These are phyloP conservation scores for Diprion similis DNA, from an alignment of 1,140 invertebrate genomes.

Conservation along the genomic window DNA sequence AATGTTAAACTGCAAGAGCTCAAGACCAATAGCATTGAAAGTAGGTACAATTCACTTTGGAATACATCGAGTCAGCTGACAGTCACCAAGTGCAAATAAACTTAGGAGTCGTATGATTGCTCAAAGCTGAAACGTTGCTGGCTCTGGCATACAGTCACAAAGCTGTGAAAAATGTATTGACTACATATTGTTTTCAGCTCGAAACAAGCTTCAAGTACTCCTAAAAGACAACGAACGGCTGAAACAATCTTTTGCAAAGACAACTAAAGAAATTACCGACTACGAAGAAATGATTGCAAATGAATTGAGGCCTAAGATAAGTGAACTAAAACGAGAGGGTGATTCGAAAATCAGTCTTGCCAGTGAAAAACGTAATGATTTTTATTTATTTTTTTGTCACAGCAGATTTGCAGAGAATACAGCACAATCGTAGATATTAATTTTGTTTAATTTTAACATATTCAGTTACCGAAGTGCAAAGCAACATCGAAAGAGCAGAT, in stretches of 20 bases:
- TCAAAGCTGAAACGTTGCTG: too few relatives aligned
- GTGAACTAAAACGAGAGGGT: conserved; percentile 64
- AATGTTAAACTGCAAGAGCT: conserved; percentile 58
- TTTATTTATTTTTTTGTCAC: not conserved
- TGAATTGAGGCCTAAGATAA: conserved; percentile 59
- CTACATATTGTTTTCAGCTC: conserved; percentile 34
- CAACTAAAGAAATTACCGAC: conserved; percentile 56
- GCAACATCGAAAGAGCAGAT: conserved; percentile 63
- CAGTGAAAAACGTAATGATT: conserved; percentile 50
- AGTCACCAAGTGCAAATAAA: too few relatives aligned
- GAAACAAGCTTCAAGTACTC: conserved; percentile 38
- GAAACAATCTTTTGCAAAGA: conserved; percentile 47
- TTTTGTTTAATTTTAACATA: conserved; percentile 24
- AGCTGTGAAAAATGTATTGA: not conserved
- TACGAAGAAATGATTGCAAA: conserved; percentile 50
- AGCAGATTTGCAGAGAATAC: too few relatives aligned
- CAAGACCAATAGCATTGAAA: conserved; percentile 44
- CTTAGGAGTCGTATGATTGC: too few relatives aligned
- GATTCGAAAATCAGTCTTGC: conserved; percentile 63
- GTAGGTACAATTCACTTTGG: conserved; percentile 35
- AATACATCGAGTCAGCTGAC: not conserved
- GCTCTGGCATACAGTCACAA: too few relatives aligned
- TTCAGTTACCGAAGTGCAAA: conserved; percentile 66
- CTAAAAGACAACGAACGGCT: conserved; percentile 38
- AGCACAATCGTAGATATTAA: not conserved